phyloP scores from a whole-genome alignment of 2,113 vertebrate genomes.

The Sinocyclocheilus maitianheensis region DNA sequence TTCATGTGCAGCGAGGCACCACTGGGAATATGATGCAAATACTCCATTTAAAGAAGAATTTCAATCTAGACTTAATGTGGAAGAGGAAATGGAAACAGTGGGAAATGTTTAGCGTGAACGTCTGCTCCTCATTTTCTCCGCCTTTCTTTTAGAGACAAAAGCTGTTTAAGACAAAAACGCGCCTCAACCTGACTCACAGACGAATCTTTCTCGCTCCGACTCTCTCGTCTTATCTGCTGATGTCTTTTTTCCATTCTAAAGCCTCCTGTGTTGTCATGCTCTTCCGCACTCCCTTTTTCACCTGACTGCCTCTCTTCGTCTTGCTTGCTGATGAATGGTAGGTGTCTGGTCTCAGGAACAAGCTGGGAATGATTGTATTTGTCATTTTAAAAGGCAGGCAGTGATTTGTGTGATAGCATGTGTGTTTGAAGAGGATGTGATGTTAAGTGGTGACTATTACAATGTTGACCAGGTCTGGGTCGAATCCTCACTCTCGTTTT shows the following conservation, averaged over 20 bases:
- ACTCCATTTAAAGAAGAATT: slow-evolving; percentile 51
- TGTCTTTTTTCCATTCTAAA: slow-evolving; percentile 34
- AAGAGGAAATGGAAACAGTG: slow-evolving; percentile 35
- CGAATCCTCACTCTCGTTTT: neutral
- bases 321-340: slow-evolving; percentile 70
- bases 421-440: slow-evolving; percentile 46
- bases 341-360: slow-evolving; percentile 64
- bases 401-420: slow-evolving; percentile 3
- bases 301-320: slow-evolving; percentile 17
- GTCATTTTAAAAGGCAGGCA: slow-evolving; percentile 58
- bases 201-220: slow-evolving; percentile 33
- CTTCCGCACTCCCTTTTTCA: neutral
- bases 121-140: slow-evolving; percentile 42
- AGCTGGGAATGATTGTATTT: slow-evolving; percentile 68
- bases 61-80: slow-evolving; percentile 55
- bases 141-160: slow-evolving; percentile 24
- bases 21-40: slow-evolving; percentile 48
- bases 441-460: slow-evolving; percentile 69
- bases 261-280: slow-evolving; percentile 36
- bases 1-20: slow-evolving; percentile 49
- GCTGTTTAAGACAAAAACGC: slow-evolving; percentile 16
- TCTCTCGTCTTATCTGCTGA: slow-evolving; percentile 32
- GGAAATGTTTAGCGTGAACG: slow-evolving; percentile 13
- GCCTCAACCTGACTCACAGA: slow-evolving; percentile 10
- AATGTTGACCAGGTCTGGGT: slow-evolving; percentile 51